Evolutionary conservation across 2,888 invertebrate species (phyloP), one percentile per base, ranked within the genome.

Genomic region (Electrophaes corylata): DNA sequence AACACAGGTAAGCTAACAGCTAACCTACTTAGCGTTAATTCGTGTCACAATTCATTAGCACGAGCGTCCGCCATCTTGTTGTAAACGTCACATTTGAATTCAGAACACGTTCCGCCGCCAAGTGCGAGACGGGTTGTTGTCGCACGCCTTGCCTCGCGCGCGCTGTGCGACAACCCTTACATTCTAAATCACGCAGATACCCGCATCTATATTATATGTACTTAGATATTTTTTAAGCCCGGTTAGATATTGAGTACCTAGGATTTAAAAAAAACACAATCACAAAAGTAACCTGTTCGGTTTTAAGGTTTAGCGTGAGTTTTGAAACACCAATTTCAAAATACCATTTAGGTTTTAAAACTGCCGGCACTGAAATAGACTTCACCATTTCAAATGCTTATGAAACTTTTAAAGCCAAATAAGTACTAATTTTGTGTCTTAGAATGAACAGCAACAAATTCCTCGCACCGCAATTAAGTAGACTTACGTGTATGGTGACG

Each of bases 21-120:
- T 67, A 67, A 67, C 67, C 65, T 65, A 79, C 75, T 78, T 73
- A 71, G 63, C 63, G 73, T 67, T 73, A 75, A 71, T 74, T 67
- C 68, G 67, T 71, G 79, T 72, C 73, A 73, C 72, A 70, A 69
- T 76, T 80, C 78, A 80, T 82, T 81, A 78, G 75, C 77, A 71
- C 67, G 69, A 61, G 59, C 70, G 57, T 57, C 65, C 56, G 77
- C 77, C 80, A 76, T 76, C 76, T 79, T 77, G 76, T 44, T 66
- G 64, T 74, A 75, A 78, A 76, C 74, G 76, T 69, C 79, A 74
- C 75, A 85, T 86, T 87, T 75, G 67, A 70, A 86, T 86, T 80
- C 84, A 73, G 63, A 72, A 79, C 85, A 86, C 86, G 86, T 83
- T 57, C 79, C 69, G 67, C 67, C 64, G 69, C 62, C 72, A 51